These are phyloP conservation scores for Orchestes rusci DNA, from an alignment of 2,888 invertebrate species.

Conservation along the genomic window DNA sequence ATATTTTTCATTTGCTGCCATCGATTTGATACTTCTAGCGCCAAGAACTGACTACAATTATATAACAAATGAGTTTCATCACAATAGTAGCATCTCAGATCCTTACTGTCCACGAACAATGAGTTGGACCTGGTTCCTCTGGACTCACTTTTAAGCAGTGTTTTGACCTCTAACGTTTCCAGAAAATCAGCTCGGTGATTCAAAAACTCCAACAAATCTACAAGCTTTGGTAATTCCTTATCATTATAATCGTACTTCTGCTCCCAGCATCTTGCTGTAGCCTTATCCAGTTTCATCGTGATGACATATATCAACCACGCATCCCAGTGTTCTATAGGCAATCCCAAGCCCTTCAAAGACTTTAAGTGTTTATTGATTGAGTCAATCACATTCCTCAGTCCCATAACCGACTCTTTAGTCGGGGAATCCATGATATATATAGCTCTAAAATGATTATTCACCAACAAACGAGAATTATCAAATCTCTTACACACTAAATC, in stretches of 20 bases:
- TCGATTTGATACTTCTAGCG: neutral
- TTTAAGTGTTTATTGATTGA: neutral
- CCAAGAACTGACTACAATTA: neutral
- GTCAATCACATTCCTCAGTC: neutral
- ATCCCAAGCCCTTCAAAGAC: neutral
- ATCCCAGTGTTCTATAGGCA: neutral
- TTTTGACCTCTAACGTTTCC: neutral
- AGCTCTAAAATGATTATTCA: neutral
- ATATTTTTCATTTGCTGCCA: neutral
- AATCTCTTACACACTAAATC: neutral
- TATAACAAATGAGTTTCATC: neutral
- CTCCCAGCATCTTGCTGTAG: neutral
- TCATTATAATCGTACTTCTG: conserved; percentile 1
- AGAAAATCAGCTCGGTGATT: neutral
- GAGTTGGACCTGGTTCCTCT: neutral
- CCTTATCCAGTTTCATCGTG: neutral
- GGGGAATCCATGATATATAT: too few species aligned
- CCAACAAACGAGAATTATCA: conserved; percentile 2
- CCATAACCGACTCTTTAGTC: neutral
- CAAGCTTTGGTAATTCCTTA: neutral
- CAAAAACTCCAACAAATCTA: neutral
- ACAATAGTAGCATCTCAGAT: neutral
- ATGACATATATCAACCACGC: neutral
- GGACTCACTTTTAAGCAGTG: neutral
- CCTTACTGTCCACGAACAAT: neutral